These are phyloP conservation scores for Halcyon leucocephala DNA, from an alignment of 2,797 vertebrate genomes.

Conservation along the genomic window DNA sequence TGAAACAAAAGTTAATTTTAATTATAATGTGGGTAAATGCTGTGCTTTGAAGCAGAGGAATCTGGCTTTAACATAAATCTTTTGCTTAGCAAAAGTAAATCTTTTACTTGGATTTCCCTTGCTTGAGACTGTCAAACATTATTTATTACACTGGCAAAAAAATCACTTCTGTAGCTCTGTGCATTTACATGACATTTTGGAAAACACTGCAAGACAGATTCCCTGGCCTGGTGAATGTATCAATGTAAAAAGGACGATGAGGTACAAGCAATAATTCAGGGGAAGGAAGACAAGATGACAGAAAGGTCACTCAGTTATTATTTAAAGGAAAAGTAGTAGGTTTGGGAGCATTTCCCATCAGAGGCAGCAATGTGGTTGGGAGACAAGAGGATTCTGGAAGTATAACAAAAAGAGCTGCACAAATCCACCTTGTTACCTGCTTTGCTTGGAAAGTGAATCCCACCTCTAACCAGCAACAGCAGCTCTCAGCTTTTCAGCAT, in stretches of 20 bases:
- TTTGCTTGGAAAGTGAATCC: neutral
- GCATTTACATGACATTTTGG: neutral
- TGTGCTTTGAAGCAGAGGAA: neutral
- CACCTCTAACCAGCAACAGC: neutral
- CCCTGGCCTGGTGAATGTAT: neutral
- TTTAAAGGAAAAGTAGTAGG: neutral
- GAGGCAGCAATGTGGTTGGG: neutral
- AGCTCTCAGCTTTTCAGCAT: neutral
- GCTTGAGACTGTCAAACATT: neutral
- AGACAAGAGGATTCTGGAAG: neutral
- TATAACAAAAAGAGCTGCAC: neutral
- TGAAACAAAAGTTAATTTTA: neutral
- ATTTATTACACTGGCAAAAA: neutral
- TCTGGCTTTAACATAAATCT: neutral
- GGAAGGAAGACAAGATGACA: neutral
- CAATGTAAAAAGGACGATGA: neutral
- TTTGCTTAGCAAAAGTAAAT: neutral
- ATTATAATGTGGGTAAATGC: neutral
- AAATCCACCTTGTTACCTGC: neutral
- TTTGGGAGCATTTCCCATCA: slow-evolving; percentile 1
- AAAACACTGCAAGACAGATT: neutral
- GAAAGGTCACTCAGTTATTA: neutral
- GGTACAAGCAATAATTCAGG: neutral
- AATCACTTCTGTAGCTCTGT: neutral
- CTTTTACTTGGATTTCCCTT: neutral